Evolutionary conservation across 2,113 vertebrate species (phyloP).

Genomic region (Columba janthina): DNA sequence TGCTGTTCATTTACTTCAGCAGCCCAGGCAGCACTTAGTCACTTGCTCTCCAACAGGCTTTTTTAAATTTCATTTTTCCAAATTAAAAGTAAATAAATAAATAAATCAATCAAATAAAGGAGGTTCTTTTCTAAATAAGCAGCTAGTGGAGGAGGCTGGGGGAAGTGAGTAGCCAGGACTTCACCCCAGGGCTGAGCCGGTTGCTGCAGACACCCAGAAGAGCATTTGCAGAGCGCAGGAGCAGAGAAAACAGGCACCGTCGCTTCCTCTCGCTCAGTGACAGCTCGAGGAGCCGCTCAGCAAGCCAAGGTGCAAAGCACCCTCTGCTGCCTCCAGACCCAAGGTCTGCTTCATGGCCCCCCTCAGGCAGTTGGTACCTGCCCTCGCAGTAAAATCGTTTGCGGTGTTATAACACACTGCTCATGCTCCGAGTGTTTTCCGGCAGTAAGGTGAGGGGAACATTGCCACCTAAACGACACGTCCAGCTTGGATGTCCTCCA

Average conservation of each 20-base stretch:
- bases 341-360: background rate
- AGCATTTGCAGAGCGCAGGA: background rate
- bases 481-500: background rate
- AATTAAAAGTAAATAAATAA: background rate
- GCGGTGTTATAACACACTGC: background rate
- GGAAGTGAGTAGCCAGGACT: background rate
- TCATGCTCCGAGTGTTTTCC: background rate
- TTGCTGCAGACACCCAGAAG: background rate
- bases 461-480: background rate
- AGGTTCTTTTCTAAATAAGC: background rate
- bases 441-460: background rate
- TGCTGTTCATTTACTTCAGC: constrained; percentile 29
- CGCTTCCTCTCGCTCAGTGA: accelerated
- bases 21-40: constrained; percentile 23
- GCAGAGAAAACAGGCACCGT: background rate
- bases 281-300: background rate
- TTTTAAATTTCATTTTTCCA: background rate
- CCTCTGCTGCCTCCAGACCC: background rate
- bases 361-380: background rate
- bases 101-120: background rate
- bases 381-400: background rate
- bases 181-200: background rate
- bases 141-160: background rate
- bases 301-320: background rate
- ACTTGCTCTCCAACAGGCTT: background rate